These are phyloP conservation scores for Ispidina picta DNA, from an alignment of 2,797 vertebrate genomes.

Conservation along the genomic window DNA sequence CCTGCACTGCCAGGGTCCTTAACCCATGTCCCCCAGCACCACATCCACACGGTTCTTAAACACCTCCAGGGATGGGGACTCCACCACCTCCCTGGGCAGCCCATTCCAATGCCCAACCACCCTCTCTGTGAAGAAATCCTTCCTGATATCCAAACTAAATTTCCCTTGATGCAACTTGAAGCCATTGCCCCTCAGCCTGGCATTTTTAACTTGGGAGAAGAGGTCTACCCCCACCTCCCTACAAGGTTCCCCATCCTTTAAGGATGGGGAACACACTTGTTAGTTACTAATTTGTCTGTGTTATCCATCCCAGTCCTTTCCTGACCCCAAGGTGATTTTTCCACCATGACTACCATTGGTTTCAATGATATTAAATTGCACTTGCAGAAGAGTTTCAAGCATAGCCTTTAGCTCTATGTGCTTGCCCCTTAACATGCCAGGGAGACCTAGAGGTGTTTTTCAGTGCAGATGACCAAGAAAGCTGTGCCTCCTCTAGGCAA, in stretches of 20 bases:
- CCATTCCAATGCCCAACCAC: too few relatives aligned
- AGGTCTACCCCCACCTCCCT: too few relatives aligned
- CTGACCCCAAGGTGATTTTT: not conserved
- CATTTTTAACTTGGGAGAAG: too few relatives aligned
- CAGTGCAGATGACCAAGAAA: not conserved
- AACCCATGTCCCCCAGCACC: too few relatives aligned
- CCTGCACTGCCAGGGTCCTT: too few relatives aligned
- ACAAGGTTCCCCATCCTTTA: not conserved
- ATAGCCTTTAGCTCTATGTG: not conserved
- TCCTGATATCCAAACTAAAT: too few relatives aligned
- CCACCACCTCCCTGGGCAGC: too few relatives aligned
- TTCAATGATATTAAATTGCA: not conserved
- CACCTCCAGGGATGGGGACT: too few relatives aligned
- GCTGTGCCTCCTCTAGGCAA: not conserved
- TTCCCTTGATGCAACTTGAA: too few relatives aligned
- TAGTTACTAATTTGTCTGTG: not conserved
- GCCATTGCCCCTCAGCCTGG: too few relatives aligned
- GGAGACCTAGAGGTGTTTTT: not conserved
- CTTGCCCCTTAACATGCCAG: not conserved
- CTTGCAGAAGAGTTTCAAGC: not conserved
- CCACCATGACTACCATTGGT: rapidly evolving
- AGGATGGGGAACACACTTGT: not conserved
- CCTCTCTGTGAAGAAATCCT: too few relatives aligned
- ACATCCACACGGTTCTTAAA: too few relatives aligned
- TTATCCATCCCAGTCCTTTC: not conserved